These are phyloP conservation scores for Camponotus vicinus DNA, from an alignment of 1,140 invertebrate genomes.

Conservation along the genomic window DNA sequence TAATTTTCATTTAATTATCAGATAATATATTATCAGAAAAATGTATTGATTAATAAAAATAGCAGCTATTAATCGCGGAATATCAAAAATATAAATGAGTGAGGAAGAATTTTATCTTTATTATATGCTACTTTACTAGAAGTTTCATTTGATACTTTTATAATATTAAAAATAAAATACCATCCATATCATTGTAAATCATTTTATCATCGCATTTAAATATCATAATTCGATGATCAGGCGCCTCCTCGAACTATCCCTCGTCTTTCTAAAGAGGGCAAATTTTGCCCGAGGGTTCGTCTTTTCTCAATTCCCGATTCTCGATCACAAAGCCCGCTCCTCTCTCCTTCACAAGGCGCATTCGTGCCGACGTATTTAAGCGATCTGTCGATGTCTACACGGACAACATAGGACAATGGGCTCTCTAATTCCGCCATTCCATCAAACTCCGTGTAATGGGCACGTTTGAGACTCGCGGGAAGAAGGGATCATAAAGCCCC, in stretches of 20 bases:
- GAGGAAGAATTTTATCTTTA: background rate
- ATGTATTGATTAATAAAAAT: background rate
- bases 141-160: background rate
- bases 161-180: background rate
- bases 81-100: background rate
- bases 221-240: background rate
- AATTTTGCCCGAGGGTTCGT: background rate
- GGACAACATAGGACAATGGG: slow-evolving; percentile 40
- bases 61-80: background rate
- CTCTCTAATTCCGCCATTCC: slow-evolving; percentile 50
- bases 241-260: background rate
- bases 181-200: background rate
- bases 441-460: slow-evolving; percentile 31
- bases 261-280: background rate
- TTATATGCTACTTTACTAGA: background rate
- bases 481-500: too few relatives aligned
- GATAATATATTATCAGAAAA: background rate
- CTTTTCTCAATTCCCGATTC: slow-evolving; percentile 36
- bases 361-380: slow-evolving; percentile 48
- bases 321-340: slow-evolving; percentile 24
- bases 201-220: background rate
- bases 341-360: background rate
- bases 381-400: slow-evolving; percentile 49
- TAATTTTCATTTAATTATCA: background rate
- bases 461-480: background rate